Base-by-base conservation (phyloP, 92 coral and sea anemone genomes). In the Porites lobata region DNA sequence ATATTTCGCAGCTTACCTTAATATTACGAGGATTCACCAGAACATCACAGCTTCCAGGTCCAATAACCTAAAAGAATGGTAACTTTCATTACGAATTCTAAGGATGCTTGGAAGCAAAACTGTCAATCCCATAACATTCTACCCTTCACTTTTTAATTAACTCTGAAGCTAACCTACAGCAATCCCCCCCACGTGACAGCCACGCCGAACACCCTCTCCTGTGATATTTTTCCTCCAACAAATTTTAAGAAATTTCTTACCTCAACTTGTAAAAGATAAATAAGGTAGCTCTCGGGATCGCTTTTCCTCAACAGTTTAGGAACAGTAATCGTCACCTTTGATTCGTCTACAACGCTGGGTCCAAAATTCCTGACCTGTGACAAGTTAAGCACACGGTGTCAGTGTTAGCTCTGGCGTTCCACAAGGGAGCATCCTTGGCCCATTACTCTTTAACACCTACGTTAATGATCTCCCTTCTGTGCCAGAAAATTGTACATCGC, bases 331-430 rank as follows among this genome's bases (percentile, higher is more conserved):
- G 86, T 81, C 19, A 95, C 89, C 26, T 89, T 76, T 3, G 96
- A 91, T 12, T 93, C 96, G 78, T 95, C 98, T 7, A 95, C 98
- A 22, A 86, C 57, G 15, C 96, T 92, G 9, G 94, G 96, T 1
- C 95, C 95, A 15, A 90, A 56, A 38, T 94, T 94, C 14, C 87
- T 84, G 32, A 94, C 94, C 98, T 94, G 69, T 18, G 66, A 50
- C 47, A 38, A 0, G 47, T 38, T 7, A 62, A 9, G 61, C 13
- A 12, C 50, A 8, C 18, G 7, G 29, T 17, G 53, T 15, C 66
- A 62, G 14, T 9, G 61, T n/a, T n/a, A n/a, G n/a, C n/a, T n/a
- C n/a, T n/a, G n/a, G n/a, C n/a, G n/a, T n/a, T n/a, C n/a, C n/a
- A n/a, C n/a, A n/a, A n/a, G n/a, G n/a, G n/a, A n/a, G n/a, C n/a